These are phyloP conservation scores for Cygnus buccinator DNA, from an alignment of 2,113 vertebrate species.

Conservation along the genomic window DNA sequence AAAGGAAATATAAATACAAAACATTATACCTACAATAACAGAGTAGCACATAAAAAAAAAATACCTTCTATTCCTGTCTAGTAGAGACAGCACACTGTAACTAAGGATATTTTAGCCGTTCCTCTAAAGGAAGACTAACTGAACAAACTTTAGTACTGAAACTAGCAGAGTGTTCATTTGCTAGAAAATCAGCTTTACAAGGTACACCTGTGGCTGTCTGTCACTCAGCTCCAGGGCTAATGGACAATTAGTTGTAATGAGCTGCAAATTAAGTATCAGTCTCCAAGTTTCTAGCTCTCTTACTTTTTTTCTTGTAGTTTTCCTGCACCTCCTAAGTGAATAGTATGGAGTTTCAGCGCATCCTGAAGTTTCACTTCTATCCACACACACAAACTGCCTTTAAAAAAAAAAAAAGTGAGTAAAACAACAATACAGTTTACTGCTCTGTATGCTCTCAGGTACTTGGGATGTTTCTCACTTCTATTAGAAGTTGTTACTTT, in stretches of 20 bases:
- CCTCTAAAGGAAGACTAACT: accelerated
- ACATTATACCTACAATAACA: not conserved
- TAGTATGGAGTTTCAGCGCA: not conserved
- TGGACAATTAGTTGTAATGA: not conserved
- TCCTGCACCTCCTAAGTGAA: not conserved
- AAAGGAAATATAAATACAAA: not conserved
- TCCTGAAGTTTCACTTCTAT: not conserved
- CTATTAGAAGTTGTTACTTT: not conserved
- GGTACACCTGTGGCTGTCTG: not conserved
- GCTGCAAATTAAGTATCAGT: not conserved
- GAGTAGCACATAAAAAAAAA: accelerated
- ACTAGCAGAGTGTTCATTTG: not conserved
- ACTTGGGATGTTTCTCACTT: not conserved
- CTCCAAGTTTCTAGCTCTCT: not conserved
- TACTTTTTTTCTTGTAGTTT: not conserved
- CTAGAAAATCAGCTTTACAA: slow-evolving; percentile 7
- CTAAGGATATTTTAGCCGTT: not conserved
- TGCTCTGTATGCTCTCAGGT: not conserved
- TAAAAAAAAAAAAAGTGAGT: not conserved
- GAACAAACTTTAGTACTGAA: accelerated
- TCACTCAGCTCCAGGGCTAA: not conserved
- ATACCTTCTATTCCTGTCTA: not conserved
- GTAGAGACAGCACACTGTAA: accelerated
- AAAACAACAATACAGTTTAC: accelerated
- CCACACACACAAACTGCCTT: not conserved